These are phyloP conservation scores for Ischnura elegans DNA, from an alignment of 2,888 invertebrate species.

Conservation along the genomic window DNA sequence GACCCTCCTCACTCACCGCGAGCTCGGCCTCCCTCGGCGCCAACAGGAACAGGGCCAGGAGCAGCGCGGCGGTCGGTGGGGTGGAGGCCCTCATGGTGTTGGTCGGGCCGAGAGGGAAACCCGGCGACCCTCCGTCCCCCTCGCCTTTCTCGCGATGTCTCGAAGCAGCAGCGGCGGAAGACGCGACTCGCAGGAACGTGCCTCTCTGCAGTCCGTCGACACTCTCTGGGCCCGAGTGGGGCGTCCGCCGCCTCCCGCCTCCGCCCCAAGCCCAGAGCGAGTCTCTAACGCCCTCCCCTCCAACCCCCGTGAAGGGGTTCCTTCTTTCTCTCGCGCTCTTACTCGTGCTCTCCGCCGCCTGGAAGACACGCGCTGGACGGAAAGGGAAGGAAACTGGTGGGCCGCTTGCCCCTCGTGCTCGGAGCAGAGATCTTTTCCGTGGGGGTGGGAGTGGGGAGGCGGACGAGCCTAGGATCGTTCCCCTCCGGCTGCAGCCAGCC, in stretches of 20 bases:
- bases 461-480: neutral
- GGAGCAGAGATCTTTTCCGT: too few species aligned
- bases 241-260: neutral
- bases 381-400: neutral
- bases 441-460: too few species aligned
- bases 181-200: neutral
- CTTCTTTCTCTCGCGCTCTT: neutral
- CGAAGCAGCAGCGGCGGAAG: neutral
- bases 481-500: neutral
- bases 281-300: neutral
- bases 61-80: neutral
- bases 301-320: neutral
- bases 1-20: neutral
- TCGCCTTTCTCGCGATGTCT: neutral
- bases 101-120: neutral
- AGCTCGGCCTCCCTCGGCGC: neutral
- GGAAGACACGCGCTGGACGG: too few species aligned
- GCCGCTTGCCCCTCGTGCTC: neutral
- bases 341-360: neutral
- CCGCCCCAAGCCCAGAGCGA: neutral
- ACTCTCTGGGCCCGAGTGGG: neutral
- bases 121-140: neutral
- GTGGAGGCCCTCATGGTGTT: too few species aligned
- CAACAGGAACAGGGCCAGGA: neutral
- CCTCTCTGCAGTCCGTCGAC: neutral